phyloP scores from a whole-genome alignment of 2,797 vertebrate species.

The Acanthurus leucopareius region DNA sequence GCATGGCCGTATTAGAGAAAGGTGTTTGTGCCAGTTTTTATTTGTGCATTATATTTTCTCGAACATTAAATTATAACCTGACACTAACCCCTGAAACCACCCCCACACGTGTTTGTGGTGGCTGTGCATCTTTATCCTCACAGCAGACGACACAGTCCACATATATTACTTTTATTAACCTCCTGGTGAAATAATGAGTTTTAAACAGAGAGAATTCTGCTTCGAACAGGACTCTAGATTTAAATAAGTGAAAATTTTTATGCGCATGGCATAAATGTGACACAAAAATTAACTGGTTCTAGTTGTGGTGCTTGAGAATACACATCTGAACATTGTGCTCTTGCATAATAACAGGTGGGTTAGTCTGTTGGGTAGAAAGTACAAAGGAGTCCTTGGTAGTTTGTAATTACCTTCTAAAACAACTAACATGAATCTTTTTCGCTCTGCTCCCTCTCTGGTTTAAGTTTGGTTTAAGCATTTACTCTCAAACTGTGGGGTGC shows the following conservation, averaged over 20 bases:
- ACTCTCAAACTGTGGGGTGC: too few relatives aligned
- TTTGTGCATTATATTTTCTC: constrained; percentile 29
- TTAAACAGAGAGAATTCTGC: constrained; percentile 21
- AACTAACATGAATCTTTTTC: not conserved
- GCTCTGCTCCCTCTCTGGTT: not conserved
- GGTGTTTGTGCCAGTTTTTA: constrained; percentile 9
- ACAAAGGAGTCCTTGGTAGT: not conserved
- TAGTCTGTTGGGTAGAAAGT: not conserved
- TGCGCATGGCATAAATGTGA: not conserved
- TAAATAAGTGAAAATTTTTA: not conserved
- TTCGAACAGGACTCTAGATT: not conserved
- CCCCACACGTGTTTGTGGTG: constrained; percentile 17
- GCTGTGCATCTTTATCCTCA: constrained; percentile 2
- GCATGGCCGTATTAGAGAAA: constrained; percentile 24
- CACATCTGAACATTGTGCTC: not conserved
- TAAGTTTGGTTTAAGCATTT: not conserved
- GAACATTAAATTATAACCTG: not conserved
- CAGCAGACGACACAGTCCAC: constrained; percentile 3
- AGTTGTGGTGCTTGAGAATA: not conserved
- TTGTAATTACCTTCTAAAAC: not conserved
- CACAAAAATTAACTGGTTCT: constrained; percentile 5
- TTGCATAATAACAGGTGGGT: not conserved
- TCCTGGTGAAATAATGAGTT: constrained; percentile 19
- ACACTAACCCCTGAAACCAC: too few relatives aligned
- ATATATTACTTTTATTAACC: constrained; percentile 7